Conservation (phyloP, 2,797 vertebrate species). For the Rhadinocentrus ornatus region DNA sequence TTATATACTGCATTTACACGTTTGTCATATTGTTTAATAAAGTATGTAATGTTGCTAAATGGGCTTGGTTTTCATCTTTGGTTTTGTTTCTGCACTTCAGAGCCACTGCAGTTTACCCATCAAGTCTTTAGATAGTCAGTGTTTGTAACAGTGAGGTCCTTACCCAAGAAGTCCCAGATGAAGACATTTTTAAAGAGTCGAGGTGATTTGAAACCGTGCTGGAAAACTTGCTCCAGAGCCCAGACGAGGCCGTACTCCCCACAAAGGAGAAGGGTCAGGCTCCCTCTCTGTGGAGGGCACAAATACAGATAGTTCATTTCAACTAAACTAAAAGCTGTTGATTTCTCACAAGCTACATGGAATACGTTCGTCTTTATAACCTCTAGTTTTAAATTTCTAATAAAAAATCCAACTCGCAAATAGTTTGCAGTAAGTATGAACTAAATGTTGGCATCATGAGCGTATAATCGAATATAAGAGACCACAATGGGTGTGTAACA, state of each 20-base stretch:
- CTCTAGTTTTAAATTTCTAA: background rate
- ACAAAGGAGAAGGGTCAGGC: conserved; percentile 94
- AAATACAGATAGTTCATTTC: conserved; percentile 14
- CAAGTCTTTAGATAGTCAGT: background rate
- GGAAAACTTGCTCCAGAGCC: conserved; percentile 97
- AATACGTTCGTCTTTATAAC: background rate
- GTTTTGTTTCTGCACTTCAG: background rate
- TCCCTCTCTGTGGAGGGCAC: conserved; percentile 88
- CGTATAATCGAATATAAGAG: background rate
- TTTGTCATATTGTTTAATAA: background rate
- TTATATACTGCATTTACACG: background rate
- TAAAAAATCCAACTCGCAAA: background rate
- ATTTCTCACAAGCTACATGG: conserved; percentile 7
- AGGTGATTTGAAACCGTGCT: conserved; percentile 97
- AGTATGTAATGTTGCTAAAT: background rate
- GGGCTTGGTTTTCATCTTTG: background rate
- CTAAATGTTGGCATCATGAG: background rate
- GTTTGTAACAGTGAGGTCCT: conserved; percentile 44
- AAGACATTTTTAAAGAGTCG: conserved; percentile 99
- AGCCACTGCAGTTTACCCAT: background rate
- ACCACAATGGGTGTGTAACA: background rate
- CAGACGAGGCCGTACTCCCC: conserved; percentile 97
- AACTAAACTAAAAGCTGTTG: background rate
- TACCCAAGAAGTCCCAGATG: conserved; percentile 99
- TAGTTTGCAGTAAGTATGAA: background rate